These are phyloP conservation scores for Saiga tatarica DNA, from an alignment of 2,113 vertebrate species.

Conservation along the genomic window DNA sequence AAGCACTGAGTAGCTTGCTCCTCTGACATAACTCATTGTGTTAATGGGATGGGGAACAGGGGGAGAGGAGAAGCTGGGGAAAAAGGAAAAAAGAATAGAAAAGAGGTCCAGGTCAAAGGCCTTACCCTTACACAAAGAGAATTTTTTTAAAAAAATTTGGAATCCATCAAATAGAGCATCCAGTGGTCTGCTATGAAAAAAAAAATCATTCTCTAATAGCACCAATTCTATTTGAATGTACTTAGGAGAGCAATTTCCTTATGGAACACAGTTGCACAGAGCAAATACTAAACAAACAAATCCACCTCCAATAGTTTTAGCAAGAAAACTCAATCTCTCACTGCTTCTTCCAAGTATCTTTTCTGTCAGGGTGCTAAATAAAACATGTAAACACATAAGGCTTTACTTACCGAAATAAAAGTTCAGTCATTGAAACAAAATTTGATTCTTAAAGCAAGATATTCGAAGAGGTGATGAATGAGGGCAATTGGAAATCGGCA, in stretches of 20 bases:
- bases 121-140: background rate
- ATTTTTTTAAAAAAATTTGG: background rate
- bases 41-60: background rate
- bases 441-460: constrained; percentile 79
- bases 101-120: background rate
- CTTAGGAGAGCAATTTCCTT: constrained; percentile 9
- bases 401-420: constrained; percentile 82
- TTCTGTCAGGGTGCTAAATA: constrained; percentile 76
- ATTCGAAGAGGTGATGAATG: constrained; percentile 75
- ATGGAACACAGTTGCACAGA: background rate
- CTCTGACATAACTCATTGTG: background rate
- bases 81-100: background rate
- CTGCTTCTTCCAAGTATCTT: constrained; percentile 57
- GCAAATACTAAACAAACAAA: constrained; percentile 23
- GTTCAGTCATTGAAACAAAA: constrained; percentile 81
- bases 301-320: constrained; percentile 5
- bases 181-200: background rate
- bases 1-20: background rate
- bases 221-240: background rate
- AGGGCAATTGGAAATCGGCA: constrained; percentile 72
- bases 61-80: background rate
- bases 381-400: constrained; percentile 78
- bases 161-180: background rate
- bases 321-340: background rate
- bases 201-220: background rate